phyloP scores from a whole-genome alignment of 2,797 vertebrate species.

The Tinamus major region DNA sequence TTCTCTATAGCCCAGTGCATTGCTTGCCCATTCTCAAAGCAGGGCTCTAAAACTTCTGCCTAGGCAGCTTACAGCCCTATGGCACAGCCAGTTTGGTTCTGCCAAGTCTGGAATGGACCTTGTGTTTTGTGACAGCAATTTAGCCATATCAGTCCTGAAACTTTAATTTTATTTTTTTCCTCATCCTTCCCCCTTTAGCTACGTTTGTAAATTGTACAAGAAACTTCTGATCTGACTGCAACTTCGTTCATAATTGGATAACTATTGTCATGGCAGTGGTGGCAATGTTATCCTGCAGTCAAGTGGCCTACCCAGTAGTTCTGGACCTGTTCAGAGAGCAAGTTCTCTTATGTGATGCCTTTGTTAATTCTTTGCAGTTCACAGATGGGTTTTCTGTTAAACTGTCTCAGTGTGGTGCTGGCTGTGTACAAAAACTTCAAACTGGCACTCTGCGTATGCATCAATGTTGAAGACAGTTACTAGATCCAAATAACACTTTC shows the following conservation, averaged over 20 bases:
- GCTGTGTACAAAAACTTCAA: neutral
- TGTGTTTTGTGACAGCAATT: neutral
- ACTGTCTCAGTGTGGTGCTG: neutral
- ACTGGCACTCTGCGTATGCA: neutral
- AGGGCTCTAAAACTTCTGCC: neutral
- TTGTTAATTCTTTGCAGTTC: neutral
- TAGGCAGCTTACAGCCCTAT: neutral
- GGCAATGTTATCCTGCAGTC: neutral
- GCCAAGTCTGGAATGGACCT: neutral
- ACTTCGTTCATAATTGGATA: neutral
- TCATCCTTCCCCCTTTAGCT: neutral
- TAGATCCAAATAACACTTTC: neutral
- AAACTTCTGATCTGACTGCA: neutral
- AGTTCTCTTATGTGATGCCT: neutral
- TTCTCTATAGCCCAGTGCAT: neutral
- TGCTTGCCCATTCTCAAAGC: neutral
- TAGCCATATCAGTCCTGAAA: neutral
- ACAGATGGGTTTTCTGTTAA: neutral
- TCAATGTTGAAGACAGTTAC: neutral
- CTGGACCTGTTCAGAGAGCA: neutral
- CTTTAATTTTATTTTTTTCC: neutral
- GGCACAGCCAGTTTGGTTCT: neutral
- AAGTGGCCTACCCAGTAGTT: neutral
- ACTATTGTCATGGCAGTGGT: rapidly evolving
- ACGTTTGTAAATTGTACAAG: neutral